Percentiles rank a stretch among this genome's conserved stretches.
phyloP scores from a whole-genome alignment of 2,797 vertebrate species.

The Thunnus albacares region DNA sequence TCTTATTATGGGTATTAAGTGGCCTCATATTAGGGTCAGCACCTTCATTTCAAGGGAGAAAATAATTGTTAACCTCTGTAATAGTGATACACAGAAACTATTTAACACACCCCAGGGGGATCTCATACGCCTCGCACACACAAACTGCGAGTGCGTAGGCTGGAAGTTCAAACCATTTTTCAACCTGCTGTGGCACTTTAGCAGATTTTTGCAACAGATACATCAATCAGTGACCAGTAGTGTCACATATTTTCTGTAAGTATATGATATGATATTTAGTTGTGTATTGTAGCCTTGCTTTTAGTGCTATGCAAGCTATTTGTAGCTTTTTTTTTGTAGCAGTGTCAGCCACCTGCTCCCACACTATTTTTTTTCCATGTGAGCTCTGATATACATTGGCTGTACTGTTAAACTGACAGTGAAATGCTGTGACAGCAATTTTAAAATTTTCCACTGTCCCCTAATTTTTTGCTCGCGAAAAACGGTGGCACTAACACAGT shows the following conservation, averaged over 20 bases:
- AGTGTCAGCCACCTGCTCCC: neutral
- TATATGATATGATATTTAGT: neutral
- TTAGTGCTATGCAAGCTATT: neutral
- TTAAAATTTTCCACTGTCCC: neutral
- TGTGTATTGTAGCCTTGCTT: neutral
- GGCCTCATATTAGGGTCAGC: conserved; percentile 90
- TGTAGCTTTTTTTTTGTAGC: neutral
- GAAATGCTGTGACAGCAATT: neutral
- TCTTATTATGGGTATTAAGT: conserved; percentile 90
- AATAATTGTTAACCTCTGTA: conserved; percentile 88
- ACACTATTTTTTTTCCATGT: neutral
- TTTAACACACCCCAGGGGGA: conserved; percentile 80
- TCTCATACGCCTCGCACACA: conserved; percentile 28
- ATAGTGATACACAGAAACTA: conserved; percentile 81
- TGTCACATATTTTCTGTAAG: neutral
- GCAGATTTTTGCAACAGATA: conserved; percentile 8
- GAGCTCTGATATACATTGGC: neutral
- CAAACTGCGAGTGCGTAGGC: neutral
- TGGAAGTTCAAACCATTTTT: conserved; percentile 43
- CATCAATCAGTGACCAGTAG: neutral
- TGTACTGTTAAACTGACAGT: neutral
- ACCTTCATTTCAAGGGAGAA: conserved; percentile 91
- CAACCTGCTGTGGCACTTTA: neutral
- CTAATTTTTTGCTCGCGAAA: neutral
- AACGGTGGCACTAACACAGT: neutral